Percentiles rank a stretch among this genome's conserved stretches.
Conservation (phyloP, 2,113 vertebrate genomes). For the Odobenus rosmarus region DNA sequence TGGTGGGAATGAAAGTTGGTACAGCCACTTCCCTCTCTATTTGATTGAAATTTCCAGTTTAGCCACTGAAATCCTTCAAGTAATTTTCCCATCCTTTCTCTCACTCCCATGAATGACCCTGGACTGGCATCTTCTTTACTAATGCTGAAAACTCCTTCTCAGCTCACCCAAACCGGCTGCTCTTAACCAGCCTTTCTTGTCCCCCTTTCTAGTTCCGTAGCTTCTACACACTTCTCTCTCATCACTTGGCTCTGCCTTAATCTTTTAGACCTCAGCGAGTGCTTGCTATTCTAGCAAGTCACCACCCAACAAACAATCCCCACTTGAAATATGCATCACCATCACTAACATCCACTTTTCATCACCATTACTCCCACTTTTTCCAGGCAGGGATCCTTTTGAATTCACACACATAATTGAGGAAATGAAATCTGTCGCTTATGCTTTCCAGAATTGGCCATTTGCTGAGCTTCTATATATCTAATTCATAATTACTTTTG, state of each 20-base stretch:
- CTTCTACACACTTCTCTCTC: neutral
- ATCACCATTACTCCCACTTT: neutral
- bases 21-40: neutral
- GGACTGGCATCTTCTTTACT: neutral
- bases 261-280: neutral
- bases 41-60: neutral
- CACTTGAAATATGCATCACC: neutral
- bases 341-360: neutral
- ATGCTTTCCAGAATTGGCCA: neutral
- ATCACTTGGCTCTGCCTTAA: neutral
- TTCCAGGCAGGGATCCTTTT: neutral
- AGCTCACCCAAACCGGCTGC: neutral
- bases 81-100: neutral
- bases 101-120: neutral
- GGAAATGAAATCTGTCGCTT: neutral
- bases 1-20: too few species aligned
- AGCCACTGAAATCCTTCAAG: neutral
- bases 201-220: neutral
- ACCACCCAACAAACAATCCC: neutral
- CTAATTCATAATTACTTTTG: conserved; percentile 61
- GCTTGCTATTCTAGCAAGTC: neutral
- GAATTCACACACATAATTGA: conserved; percentile 8
- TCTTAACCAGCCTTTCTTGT: neutral
- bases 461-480: neutral
- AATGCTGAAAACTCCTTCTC: neutral